These are phyloP conservation scores for Tapirus indicus DNA, from an alignment of 2,797 vertebrate genomes.

Conservation along the genomic window DNA sequence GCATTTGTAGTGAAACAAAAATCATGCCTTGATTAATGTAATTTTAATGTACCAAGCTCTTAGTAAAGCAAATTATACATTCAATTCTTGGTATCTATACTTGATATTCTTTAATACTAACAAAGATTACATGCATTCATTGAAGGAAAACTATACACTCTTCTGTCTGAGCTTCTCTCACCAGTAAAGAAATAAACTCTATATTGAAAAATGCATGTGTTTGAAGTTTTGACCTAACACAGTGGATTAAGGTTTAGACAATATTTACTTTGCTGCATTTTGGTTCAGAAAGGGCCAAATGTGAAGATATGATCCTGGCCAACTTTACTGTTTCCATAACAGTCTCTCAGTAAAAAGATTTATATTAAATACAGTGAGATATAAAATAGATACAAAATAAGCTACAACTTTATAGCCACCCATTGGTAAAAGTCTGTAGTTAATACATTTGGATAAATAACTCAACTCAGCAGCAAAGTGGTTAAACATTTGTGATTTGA, in stretches of 20 bases:
- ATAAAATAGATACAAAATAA: slow-evolving; percentile 80
- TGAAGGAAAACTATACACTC: slow-evolving; percentile 66
- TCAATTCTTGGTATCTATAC: slow-evolving; percentile 61
- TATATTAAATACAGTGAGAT: slow-evolving; percentile 78
- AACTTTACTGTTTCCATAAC: slow-evolving; percentile 68
- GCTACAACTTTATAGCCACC: slow-evolving; percentile 80
- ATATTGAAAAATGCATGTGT: slow-evolving; percentile 76
- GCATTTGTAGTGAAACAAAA: slow-evolving; percentile 59
- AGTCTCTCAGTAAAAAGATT: slow-evolving; percentile 55
- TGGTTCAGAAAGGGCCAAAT: slow-evolving; percentile 79
- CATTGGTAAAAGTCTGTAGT: slow-evolving; percentile 86
- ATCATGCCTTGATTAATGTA: slow-evolving; percentile 14
- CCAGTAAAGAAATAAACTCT: slow-evolving; percentile 78
- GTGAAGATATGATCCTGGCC: slow-evolving; percentile 61
- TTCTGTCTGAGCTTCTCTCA: slow-evolving; percentile 68
- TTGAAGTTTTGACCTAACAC: slow-evolving; percentile 81
- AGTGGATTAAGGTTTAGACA: slow-evolving; percentile 81
- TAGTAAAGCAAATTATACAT: slow-evolving; percentile 62
- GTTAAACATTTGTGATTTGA: slow-evolving; percentile 95
- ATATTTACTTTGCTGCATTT: slow-evolving; percentile 83
- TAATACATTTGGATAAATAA: slow-evolving; percentile 90
- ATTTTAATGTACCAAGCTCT: slow-evolving; percentile 65
- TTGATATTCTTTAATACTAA: slow-evolving; percentile 65
- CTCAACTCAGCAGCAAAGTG: slow-evolving; percentile 91
- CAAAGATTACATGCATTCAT: slow-evolving; percentile 45